phyloP scores from a whole-genome alignment of 1,140 invertebrate species.

The Pantala flavescens region DNA sequence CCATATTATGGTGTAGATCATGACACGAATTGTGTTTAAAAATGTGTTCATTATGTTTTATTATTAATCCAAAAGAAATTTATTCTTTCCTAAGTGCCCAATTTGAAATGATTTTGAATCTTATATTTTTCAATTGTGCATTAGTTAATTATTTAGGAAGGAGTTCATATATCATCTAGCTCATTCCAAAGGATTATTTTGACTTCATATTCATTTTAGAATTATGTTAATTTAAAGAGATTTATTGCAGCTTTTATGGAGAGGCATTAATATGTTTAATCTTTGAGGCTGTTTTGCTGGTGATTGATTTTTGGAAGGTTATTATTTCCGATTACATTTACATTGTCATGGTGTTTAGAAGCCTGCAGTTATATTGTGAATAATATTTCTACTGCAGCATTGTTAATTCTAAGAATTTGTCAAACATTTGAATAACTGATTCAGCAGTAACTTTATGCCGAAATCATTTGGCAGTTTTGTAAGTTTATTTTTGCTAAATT shows the following conservation, averaged over 20 bases:
- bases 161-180: neutral
- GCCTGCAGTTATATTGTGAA: neutral
- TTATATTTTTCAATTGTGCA: neutral
- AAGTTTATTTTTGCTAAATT: conserved; percentile 1
- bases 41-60: neutral
- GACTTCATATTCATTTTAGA: neutral
- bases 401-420: neutral
- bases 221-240: neutral
- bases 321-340: neutral
- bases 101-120: neutral
- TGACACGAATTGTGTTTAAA: neutral
- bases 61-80: neutral
- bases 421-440: neutral
- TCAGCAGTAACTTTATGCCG: neutral
- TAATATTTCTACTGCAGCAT: neutral
- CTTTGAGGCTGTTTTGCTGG: neutral
- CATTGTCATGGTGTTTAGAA: neutral
- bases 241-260: neutral
- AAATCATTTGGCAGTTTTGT: neutral
- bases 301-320: neutral
- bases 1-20: neutral
- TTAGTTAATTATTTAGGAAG: neutral
- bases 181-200: neutral
- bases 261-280: neutral
- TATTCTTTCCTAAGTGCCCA: neutral